Evolutionary conservation across 2,888 invertebrate genomes (phyloP).

Genomic region (Tinea semifulvella): DNA sequence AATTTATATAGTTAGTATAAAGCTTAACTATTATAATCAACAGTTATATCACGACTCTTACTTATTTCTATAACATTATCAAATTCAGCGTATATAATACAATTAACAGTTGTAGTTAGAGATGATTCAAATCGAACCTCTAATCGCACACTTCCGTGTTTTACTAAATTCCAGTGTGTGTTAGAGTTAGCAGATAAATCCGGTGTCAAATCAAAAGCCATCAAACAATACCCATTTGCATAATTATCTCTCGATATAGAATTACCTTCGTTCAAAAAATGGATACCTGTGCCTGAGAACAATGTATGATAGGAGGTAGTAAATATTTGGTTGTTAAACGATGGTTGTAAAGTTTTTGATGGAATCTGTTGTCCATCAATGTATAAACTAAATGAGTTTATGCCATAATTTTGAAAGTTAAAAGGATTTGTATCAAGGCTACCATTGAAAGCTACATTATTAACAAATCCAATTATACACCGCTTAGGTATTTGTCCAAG

Average conservation of each 20-base stretch:
- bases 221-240: neutral
- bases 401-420: neutral
- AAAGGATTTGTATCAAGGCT: neutral
- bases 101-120: constrained; percentile 2
- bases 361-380: constrained; percentile 9
- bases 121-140: neutral
- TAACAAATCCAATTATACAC: constrained; percentile 13
- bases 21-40: neutral
- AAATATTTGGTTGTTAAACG: constrained; percentile 16
- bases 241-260: constrained; percentile 12
- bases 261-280: constrained; percentile 16
- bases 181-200: neutral
- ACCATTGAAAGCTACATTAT: constrained; percentile 4
- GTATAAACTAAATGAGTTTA: neutral
- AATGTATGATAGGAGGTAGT: constrained; percentile 15
- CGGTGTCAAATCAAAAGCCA: neutral
- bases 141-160: neutral
- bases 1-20: neutral
- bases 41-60: neutral
- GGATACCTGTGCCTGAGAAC: constrained; percentile 10
- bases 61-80: constrained; percentile 9
- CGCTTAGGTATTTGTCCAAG: constrained; percentile 21
- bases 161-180: neutral
- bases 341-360: constrained; percentile 19
- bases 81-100: constrained; percentile 8